Conservation (phyloP, 2,888 invertebrate genomes). For the Ophonus ardosiacus region DNA sequence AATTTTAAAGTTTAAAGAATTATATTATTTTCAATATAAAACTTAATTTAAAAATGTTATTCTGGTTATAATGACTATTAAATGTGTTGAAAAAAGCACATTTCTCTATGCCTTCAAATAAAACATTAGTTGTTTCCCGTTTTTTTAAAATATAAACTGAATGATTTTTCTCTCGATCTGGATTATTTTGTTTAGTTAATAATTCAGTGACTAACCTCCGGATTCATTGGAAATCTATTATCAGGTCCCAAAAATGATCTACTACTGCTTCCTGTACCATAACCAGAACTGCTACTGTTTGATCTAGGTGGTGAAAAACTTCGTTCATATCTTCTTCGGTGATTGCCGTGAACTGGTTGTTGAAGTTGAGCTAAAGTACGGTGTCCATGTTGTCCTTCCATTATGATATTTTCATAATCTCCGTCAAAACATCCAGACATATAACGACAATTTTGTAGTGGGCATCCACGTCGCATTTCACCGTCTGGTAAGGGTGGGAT, state of each 20-base stretch:
- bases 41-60: too few relatives aligned
- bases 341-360: constrained; percentile 79
- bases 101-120: too few relatives aligned
- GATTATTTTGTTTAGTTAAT: background rate
- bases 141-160: too few relatives aligned
- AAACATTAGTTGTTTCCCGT: too few relatives aligned
- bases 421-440: constrained; percentile 79
- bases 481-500: constrained; percentile 86
- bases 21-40: too few relatives aligned
- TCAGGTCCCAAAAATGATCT: constrained; percentile 73
- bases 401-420: constrained; percentile 82
- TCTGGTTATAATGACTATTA: too few relatives aligned
- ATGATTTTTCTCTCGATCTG: too few relatives aligned
- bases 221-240: constrained; percentile 73
- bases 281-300: constrained; percentile 87
- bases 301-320: constrained; percentile 88
- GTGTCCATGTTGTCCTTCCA: constrained; percentile 73
- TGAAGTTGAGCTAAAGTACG: constrained; percentile 76
- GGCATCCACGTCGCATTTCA: constrained; percentile 83
- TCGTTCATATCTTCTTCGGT: constrained; percentile 84
- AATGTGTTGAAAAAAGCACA: too few relatives aligned
- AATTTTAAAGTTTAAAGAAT: too few relatives aligned
- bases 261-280: constrained; percentile 86
- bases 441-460: constrained; percentile 81
- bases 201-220: constrained; percentile 72